Evolutionary conservation across 2,888 invertebrate species (phyloP).

Genomic region (Conus canariensis): DNA sequence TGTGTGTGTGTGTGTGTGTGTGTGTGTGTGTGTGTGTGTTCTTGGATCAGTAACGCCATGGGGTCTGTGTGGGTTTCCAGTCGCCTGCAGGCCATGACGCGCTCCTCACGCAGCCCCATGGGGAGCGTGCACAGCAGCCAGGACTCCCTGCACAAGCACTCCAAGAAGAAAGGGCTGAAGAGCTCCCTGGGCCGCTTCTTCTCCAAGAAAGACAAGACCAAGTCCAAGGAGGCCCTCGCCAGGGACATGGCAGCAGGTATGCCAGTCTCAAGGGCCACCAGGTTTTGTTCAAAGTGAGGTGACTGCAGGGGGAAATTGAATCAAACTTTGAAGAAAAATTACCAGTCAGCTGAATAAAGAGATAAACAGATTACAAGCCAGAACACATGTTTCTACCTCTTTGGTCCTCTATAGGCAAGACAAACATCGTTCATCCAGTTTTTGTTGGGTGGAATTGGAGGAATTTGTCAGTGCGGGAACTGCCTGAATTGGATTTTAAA

Average conservation of each 20-base stretch:
- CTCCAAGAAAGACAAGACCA: constrained; percentile 95
- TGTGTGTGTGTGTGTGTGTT: too few relatives aligned
- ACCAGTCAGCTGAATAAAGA: too few relatives aligned
- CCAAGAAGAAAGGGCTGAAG: constrained; percentile 93
- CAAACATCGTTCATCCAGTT: too few relatives aligned
- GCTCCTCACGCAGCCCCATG: constrained; percentile 72
- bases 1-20: too few relatives aligned
- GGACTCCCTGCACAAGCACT: constrained; percentile 87
- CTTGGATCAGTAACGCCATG: too few relatives aligned
- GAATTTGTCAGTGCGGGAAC: too few relatives aligned
- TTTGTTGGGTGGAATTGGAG: too few relatives aligned
- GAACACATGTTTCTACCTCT: too few relatives aligned
- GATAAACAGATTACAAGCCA: background rate
- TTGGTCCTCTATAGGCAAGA: too few relatives aligned
- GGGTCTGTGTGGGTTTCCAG: constrained; percentile 47
- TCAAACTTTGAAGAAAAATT: too few relatives aligned
- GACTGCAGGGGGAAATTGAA: too few relatives aligned
- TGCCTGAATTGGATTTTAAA: too few relatives aligned
- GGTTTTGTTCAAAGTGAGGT: background rate
- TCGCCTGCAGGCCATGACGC: constrained; percentile 74
- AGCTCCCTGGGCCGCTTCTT: constrained; percentile 97
- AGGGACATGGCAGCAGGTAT: constrained; percentile 73
- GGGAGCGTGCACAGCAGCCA: constrained; percentile 91
- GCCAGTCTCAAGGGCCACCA: constrained; percentile 5
- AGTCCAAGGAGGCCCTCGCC: constrained; percentile 86